A percentile compares a stretch with the other conserved stretches of the same genome.
These are phyloP conservation scores for Drosophila rellima DNA, from an alignment of 2,888 invertebrate species.

Conservation along the genomic window DNA sequence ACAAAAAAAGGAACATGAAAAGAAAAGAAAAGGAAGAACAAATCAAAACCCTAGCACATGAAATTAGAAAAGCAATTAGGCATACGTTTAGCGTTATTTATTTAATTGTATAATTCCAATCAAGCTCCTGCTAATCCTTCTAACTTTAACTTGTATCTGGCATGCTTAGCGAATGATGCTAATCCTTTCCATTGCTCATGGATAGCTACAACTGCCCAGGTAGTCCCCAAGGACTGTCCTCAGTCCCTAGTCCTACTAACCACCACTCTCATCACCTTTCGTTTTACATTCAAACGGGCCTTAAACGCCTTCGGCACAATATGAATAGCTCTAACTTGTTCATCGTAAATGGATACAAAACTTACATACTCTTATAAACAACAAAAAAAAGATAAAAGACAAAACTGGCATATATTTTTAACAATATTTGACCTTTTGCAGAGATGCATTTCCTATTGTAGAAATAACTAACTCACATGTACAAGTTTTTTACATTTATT, in stretches of 20 bases:
- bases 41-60: constrained; percentile 76
- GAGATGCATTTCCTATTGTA: constrained; percentile 77
- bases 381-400: constrained; percentile 30
- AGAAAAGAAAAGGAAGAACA: constrained; percentile 22
- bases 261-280: constrained; percentile 5
- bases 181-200: constrained; percentile 25
- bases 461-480: constrained; percentile 75
- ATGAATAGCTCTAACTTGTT: constrained; percentile 36
- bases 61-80: constrained; percentile 75
- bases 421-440: constrained; percentile 52
- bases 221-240: constrained; percentile 16
- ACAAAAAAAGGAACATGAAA: constrained; percentile 13
- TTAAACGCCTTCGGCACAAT: constrained; percentile 57
- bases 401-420: constrained; percentile 67
- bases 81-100: constrained; percentile 75
- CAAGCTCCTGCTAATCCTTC: constrained; percentile 49
- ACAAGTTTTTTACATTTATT: constrained; percentile 80
- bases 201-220: constrained; percentile 26
- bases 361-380: constrained; percentile 14
- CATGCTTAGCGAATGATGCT: constrained; percentile 22
- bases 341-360: constrained; percentile 32
- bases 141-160: constrained; percentile 20
- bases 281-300: constrained; percentile 45
- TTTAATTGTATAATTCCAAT: constrained; percentile 70
- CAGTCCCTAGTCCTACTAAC: constrained; percentile 4